A percentile compares a stretch with the other conserved stretches of the same genome.
phyloP scores from a whole-genome alignment of 2,797 vertebrate genomes.

The Dendrocincla fuliginosa region DNA sequence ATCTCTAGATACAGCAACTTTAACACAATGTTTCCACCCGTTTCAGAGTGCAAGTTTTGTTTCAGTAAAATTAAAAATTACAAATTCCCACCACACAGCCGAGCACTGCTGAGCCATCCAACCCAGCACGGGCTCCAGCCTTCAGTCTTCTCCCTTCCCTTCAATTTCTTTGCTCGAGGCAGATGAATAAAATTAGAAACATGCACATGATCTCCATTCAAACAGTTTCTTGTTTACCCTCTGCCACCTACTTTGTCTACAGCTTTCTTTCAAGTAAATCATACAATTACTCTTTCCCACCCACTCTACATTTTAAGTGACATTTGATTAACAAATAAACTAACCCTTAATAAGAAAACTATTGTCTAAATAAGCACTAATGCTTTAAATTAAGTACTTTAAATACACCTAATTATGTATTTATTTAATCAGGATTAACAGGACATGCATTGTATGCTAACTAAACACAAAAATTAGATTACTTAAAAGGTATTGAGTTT shows the following conservation, averaged over 20 bases:
- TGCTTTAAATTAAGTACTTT: conserved; percentile 57
- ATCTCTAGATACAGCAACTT: neutral
- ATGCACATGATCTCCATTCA: neutral
- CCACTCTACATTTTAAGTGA: conserved; percentile 44
- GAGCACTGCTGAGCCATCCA: neutral
- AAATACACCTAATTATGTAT: conserved; percentile 57
- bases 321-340: conserved; percentile 57
- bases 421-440: conserved; percentile 59
- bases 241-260: conserved; percentile 41
- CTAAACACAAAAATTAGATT: conserved; percentile 20
- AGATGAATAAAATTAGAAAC: conserved; percentile 27
- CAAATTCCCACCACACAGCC: neutral
- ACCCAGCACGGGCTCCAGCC: neutral
- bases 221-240: conserved; percentile 36
- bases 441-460: conserved; percentile 30
- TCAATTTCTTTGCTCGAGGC: neutral
- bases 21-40: neutral
- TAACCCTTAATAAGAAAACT: conserved; percentile 58
- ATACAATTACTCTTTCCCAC: conserved; percentile 38
- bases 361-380: conserved; percentile 63
- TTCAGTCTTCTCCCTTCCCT: neutral
- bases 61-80: neutral
- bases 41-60: neutral
- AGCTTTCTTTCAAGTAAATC: conserved; percentile 55
- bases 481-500: neutral